A percentile compares a stretch with the other conserved stretches of the same genome.
These are phyloP conservation scores for Penaeus japonicus DNA, from an alignment of 1,140 invertebrate species.

Conservation along the genomic window DNA sequence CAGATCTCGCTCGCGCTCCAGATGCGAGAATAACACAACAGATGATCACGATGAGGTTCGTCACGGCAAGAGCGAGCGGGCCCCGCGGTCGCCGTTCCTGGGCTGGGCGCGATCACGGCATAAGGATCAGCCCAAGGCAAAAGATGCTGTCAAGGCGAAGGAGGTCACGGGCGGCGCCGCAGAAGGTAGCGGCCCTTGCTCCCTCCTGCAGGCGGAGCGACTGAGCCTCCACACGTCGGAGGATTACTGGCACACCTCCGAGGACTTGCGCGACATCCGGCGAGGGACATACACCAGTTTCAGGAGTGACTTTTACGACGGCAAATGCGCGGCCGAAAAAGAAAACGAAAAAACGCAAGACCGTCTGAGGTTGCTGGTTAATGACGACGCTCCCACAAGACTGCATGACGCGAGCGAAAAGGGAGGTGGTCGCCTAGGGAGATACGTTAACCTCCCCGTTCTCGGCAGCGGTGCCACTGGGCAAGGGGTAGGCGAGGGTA, in stretches of 20 bases:
- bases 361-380: neutral
- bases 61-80: neutral
- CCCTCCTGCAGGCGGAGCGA: constrained; percentile 10
- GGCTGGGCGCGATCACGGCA: constrained; percentile 19
- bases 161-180: neutral
- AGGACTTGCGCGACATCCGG: neutral
- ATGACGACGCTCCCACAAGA: neutral
- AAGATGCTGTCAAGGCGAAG: neutral
- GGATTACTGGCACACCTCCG: neutral
- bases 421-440: neutral
- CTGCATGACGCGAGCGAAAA: too few species aligned
- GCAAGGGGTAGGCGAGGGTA: too few species aligned
- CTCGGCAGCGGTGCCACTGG: too few species aligned
- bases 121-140: constrained; percentile 1
- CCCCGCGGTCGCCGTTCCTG: constrained; percentile 17
- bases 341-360: neutral
- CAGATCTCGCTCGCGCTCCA: too few species aligned
- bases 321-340: neutral
- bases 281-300: neutral
- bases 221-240: neutral
- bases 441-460: neutral
- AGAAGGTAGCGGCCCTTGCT: neutral
- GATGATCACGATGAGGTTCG: neutral
- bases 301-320: neutral
- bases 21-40: too few species aligned